A percentile compares a stretch with the other conserved stretches of the same genome.
These are phyloP conservation scores for Spodoptera frugiperda DNA, from an alignment of 1,140 invertebrate species.

Conservation along the genomic window DNA sequence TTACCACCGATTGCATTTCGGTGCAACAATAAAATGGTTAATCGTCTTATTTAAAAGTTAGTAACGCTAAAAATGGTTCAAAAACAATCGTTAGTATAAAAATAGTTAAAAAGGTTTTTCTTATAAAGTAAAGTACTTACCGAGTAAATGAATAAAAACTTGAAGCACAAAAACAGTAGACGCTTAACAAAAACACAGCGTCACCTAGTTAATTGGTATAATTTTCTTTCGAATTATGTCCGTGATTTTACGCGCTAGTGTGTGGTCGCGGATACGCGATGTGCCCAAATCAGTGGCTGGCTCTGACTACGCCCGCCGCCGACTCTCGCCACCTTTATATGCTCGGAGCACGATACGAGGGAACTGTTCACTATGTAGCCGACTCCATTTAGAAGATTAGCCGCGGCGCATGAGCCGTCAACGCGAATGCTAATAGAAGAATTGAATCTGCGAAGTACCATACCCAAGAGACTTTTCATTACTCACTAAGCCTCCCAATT, in stretches of 20 bases:
- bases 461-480: background rate
- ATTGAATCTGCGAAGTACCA: conserved; percentile 16
- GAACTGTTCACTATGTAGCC: conserved; percentile 61
- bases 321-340: conserved; percentile 70
- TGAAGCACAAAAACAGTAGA: conserved; percentile 36
- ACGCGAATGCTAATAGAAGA: conserved; percentile 28
- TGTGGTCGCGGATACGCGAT: conserved; percentile 56
- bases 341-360: conserved; percentile 56
- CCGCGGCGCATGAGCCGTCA: conserved; percentile 60
- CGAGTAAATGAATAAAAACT: conserved; percentile 11
- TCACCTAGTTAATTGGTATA: conserved; percentile 36
- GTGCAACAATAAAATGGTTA: too few species aligned
- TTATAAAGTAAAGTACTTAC: conserved; percentile 12
- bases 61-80: too few species aligned
- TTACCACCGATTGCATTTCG: too few species aligned
- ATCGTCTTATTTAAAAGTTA: too few species aligned
- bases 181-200: conserved; percentile 42
- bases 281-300: conserved; percentile 55
- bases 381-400: conserved; percentile 71
- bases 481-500: background rate
- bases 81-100: too few species aligned
- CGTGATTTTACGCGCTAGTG: conserved; percentile 42
- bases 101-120: too few species aligned
- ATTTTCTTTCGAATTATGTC: conserved; percentile 8
- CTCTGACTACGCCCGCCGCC: conserved; percentile 72